Evolutionary conservation across 2,797 vertebrate species (phyloP).

Genomic region (Erpetoichthys calabaricus): DNA sequence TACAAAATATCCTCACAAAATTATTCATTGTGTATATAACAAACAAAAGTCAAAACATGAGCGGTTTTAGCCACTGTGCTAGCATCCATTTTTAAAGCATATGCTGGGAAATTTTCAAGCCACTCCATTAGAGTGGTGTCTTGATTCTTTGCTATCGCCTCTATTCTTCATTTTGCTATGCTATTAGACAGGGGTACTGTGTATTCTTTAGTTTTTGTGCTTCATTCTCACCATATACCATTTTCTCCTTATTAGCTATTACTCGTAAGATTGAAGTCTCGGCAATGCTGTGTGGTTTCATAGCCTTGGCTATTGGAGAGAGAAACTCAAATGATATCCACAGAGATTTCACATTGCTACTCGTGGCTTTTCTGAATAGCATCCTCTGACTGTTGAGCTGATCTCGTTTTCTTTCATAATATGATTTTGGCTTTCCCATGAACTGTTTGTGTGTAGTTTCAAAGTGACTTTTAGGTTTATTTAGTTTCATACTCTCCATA

Average conservation of each 20-base stretch:
- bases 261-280: constrained; percentile 8
- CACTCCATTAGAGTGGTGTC: neutral
- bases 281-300: constrained; percentile 9
- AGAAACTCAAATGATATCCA: constrained; percentile 5
- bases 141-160: constrained; percentile 1
- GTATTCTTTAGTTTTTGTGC: constrained; percentile 6
- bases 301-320: constrained; percentile 3
- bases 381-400: neutral
- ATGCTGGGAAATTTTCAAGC: constrained; percentile 5
- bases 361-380: constrained; percentile 7
- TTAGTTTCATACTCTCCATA: constrained; percentile 8
- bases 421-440: too few species aligned
- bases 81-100: constrained; percentile 10
- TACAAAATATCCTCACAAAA: constrained; percentile 11
- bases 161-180: constrained; percentile 6
- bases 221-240: constrained; percentile 5
- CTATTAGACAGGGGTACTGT: constrained; percentile 6
- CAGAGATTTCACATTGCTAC: neutral
- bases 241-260: constrained; percentile 5
- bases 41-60: constrained; percentile 9
- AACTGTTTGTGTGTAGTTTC: constrained; percentile 7
- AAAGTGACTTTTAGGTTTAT: constrained; percentile 8
- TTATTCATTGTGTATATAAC: constrained; percentile 3
- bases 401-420: constrained; percentile 1
- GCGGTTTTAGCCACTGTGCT: constrained; percentile 7